These are phyloP conservation scores for Rhopalosiphum nymphaeae DNA, from an alignment of 2,888 invertebrate genomes.

Conservation along the genomic window DNA sequence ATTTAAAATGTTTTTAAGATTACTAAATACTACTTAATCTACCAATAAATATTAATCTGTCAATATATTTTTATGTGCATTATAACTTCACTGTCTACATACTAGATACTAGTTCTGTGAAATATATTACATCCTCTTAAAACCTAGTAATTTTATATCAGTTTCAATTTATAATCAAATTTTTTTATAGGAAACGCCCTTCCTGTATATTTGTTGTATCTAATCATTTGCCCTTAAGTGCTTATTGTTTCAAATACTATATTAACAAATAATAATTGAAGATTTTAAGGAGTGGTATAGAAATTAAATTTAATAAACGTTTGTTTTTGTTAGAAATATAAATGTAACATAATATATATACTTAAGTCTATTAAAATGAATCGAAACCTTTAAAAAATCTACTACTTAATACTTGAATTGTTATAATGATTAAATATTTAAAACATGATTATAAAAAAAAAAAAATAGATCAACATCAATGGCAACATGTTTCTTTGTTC, in stretches of 20 bases:
- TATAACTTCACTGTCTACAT: not conserved
- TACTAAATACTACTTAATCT: not conserved
- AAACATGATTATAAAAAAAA: not conserved
- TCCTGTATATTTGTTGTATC: slow-evolving; percentile 44
- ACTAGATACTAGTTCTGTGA: not conserved
- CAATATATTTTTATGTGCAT: not conserved
- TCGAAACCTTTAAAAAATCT: slow-evolving; percentile 2
- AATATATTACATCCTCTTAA: not conserved
- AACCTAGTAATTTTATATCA: not conserved
- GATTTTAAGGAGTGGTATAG: slow-evolving; percentile 34
- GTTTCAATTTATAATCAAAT: slow-evolving; percentile 41
- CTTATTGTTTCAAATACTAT: slow-evolving; percentile 42
- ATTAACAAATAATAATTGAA: slow-evolving; percentile 56
- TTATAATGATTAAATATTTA: not conserved
- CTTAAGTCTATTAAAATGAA: slow-evolving; percentile 14
- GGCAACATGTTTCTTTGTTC: no score
- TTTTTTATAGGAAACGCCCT: slow-evolving; percentile 30
- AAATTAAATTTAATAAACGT: slow-evolving; percentile 27
- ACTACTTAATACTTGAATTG: not conserved
- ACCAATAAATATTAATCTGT: not conserved
- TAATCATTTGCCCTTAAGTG: slow-evolving; percentile 46
- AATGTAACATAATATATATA: slow-evolving; percentile 7
- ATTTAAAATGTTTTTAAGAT: no score
- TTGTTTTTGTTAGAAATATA: slow-evolving; percentile 21
- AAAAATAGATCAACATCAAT: not conserved